Percentiles rank a stretch among this genome's conserved stretches.
These are phyloP conservation scores for Drosophila lacertosa DNA, from an alignment of 1,140 invertebrate genomes.

Conservation along the genomic window DNA sequence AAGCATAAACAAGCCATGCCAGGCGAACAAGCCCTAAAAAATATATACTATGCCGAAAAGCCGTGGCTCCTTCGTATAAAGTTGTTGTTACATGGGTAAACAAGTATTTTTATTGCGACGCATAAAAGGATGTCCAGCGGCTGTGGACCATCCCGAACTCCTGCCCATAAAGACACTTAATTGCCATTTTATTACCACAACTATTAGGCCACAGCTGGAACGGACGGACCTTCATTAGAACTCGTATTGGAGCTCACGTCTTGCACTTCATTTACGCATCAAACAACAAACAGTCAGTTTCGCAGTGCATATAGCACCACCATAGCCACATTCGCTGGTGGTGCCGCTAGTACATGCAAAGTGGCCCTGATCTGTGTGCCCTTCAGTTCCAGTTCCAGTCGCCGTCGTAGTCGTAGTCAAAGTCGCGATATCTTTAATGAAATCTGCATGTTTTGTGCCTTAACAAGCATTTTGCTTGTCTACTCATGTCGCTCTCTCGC, in stretches of 20 bases:
- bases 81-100: conserved; percentile 79
- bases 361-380: conserved; percentile 35
- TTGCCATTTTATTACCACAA: conserved; percentile 78
- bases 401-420: conserved; percentile 18
- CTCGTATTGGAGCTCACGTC: conserved; percentile 13
- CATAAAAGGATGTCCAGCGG: conserved; percentile 71
- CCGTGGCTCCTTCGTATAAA: conserved; percentile 52
- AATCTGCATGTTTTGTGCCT: conserved; percentile 80
- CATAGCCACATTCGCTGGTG: conserved; percentile 30
- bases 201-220: conserved; percentile 56
- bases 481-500: conserved; percentile 61
- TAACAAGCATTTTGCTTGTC: conserved; percentile 82
- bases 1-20: conserved; percentile 65
- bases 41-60: conserved; percentile 52
- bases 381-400: conserved; percentile 51
- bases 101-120: conserved; percentile 74
- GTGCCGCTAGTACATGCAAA: conserved; percentile 34
- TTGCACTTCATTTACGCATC: conserved; percentile 61
- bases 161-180: conserved; percentile 74
- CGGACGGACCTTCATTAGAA: conserved; percentile 59
- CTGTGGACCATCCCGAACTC: conserved; percentile 44
- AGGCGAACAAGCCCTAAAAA: conserved; percentile 38
- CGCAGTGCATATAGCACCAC: conserved; percentile 11
- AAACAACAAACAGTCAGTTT: conserved; percentile 24
- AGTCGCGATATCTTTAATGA: conserved; percentile 78